Evolutionary conservation across 2,888 invertebrate species (phyloP).

Genomic region (Isotomurus palustris): DNA sequence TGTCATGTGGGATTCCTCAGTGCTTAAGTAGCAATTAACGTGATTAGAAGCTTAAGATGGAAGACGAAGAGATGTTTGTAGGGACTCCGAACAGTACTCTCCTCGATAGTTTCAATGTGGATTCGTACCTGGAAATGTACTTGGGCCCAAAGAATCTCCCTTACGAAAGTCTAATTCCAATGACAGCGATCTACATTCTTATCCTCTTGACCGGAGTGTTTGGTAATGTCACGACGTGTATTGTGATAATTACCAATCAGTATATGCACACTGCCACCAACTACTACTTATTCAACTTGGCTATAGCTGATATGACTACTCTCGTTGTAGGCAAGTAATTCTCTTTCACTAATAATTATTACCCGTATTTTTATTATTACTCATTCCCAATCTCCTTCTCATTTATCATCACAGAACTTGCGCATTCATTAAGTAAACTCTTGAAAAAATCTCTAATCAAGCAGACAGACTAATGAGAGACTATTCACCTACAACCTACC

Average conservation of each 20-base stretch:
- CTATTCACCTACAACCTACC: too few species aligned
- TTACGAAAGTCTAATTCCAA: conserved; percentile 47
- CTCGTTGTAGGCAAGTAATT: conserved; percentile 48
- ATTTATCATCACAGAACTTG: too few species aligned
- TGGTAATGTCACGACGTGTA: conserved; percentile 48
- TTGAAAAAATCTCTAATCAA: too few species aligned
- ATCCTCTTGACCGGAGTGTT: conserved; percentile 48
- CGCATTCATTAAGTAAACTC: too few species aligned
- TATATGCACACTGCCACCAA: conserved; percentile 50
- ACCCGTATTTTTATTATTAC: too few species aligned
- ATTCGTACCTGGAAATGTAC: conserved; percentile 28
- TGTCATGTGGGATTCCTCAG: neutral
- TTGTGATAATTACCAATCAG: conserved; percentile 48
- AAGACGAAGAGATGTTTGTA: neutral
- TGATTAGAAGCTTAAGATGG: neutral
- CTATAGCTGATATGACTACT: conserved; percentile 49
- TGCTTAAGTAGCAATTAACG: neutral
- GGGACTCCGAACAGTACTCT: neutral
- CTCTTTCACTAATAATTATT: too few species aligned
- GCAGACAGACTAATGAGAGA: too few species aligned
- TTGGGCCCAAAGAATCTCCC: conserved; percentile 48
- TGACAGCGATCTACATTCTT: conserved; percentile 48
- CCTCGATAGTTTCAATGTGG: neutral
- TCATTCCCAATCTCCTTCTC: too few species aligned
- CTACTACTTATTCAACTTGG: conserved; percentile 49